Evolutionary conservation across 1,140 invertebrate species (phyloP).

Genomic region (Lepidurus apus): DNA sequence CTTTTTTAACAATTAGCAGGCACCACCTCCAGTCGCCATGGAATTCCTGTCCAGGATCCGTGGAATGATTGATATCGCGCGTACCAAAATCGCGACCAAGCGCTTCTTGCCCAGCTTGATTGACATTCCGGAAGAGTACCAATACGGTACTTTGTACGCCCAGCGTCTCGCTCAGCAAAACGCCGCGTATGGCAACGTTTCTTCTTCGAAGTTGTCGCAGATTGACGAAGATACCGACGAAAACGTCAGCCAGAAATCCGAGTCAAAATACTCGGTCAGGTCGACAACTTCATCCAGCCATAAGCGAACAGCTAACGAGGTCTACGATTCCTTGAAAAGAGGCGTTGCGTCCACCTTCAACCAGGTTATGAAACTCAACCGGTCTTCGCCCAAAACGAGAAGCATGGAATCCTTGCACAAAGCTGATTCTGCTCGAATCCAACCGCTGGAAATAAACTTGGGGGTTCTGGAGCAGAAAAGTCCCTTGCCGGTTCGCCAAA

Average conservation of each 20-base stretch:
- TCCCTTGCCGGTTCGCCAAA: neutral
- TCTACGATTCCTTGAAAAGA: neutral
- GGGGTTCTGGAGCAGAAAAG: neutral
- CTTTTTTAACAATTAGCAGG: slow-evolving; percentile 50
- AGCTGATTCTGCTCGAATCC: neutral
- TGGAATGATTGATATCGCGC: slow-evolving; percentile 79
- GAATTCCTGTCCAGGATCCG: slow-evolving; percentile 80
- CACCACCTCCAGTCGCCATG: slow-evolving; percentile 74
- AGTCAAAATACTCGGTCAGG: neutral
- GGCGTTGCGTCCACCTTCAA: neutral
- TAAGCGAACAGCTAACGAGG: neutral
- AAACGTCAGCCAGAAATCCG: neutral
- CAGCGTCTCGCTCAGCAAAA: neutral
- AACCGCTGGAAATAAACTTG: neutral
- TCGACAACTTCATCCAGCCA: neutral
- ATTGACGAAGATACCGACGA: slow-evolving; percentile 10
- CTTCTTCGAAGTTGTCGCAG: neutral
- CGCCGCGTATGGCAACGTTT: neutral
- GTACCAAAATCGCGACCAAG: slow-evolving; percentile 75
- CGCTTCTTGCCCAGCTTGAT: slow-evolving; percentile 69
- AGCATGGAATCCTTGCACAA: neutral
- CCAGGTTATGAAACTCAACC: neutral
- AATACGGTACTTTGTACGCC: slow-evolving; percentile 6
- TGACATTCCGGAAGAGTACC: slow-evolving; percentile 73
- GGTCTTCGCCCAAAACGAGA: neutral